phyloP scores from a whole-genome alignment of 2,888 invertebrate genomes.

The Caenorhabditis sp. region DNA sequence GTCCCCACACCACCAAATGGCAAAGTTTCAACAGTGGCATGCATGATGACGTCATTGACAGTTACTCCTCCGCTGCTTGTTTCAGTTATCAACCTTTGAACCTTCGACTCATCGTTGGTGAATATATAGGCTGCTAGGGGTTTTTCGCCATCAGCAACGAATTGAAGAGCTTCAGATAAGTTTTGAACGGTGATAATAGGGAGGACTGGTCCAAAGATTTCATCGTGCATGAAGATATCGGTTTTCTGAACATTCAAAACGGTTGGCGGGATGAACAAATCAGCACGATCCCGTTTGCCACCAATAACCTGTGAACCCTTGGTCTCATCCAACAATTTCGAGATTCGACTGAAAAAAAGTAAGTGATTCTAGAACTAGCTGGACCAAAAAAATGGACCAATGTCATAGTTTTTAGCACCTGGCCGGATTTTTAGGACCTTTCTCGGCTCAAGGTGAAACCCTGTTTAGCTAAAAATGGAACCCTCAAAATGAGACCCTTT shows the following conservation, averaged over 20 bases:
- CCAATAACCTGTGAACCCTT: constrained; percentile 78
- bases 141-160: constrained; percentile 84
- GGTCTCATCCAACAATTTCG: constrained; percentile 78
- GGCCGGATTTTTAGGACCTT: too few species aligned
- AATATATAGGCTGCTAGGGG: constrained; percentile 89
- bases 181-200: constrained; percentile 85
- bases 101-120: constrained; percentile 75
- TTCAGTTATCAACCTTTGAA: constrained; percentile 78
- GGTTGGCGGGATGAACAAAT: constrained; percentile 86
- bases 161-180: constrained; percentile 88
- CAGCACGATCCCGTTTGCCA: constrained; percentile 77
- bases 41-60: constrained; percentile 87
- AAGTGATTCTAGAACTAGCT: too few species aligned
- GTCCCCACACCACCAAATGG: constrained; percentile 95
- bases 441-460: too few species aligned
- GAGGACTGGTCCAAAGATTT: constrained; percentile 95
- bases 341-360: constrained; percentile 79
- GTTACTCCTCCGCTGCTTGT: constrained; percentile 84
- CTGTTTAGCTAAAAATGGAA: too few species aligned
- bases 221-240: constrained; percentile 80
- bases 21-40: constrained; percentile 81
- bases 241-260: constrained; percentile 78
- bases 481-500: too few species aligned
- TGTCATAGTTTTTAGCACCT: too few species aligned
- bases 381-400: too few species aligned